A percentile compares a stretch with the other conserved stretches of the same genome.
Conservation (phyloP, 2,888 invertebrate genomes). For the Xylota segnis region DNA sequence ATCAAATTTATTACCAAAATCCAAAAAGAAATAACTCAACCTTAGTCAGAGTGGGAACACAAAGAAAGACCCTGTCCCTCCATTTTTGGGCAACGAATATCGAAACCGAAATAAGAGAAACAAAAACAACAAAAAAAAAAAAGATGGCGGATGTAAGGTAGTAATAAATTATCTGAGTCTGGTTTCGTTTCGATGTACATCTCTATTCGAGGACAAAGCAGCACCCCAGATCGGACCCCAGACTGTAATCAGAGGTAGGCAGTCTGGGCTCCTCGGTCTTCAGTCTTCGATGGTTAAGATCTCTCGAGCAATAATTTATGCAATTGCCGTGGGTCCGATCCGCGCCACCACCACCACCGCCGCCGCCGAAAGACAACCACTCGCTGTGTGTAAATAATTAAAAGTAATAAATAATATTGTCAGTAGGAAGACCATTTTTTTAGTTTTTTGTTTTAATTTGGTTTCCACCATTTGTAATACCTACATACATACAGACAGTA, state of each 20-base stretch:
- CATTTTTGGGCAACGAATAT: constrained; percentile 54
- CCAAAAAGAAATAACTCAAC: constrained; percentile 77
- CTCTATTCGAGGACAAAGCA: constrained; percentile 63
- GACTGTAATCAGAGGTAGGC: constrained; percentile 46
- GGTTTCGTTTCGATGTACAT: constrained; percentile 64
- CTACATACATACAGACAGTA: too few species aligned
- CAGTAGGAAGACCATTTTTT: constrained; percentile 58
- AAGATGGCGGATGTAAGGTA: constrained; percentile 71
- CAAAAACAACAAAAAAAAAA: too few species aligned
- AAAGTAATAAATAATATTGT: constrained; percentile 74
- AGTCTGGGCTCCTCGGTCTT: constrained; percentile 17
- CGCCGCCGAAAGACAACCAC: constrained; percentile 63
- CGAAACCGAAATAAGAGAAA: too few species aligned
- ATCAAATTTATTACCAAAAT: constrained; percentile 82
- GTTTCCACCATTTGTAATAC: constrained; percentile 55
- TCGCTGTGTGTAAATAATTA: constrained; percentile 76
- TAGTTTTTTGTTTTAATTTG: constrained; percentile 39
- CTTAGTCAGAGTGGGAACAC: constrained; percentile 67
- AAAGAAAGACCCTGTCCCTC: constrained; percentile 65
- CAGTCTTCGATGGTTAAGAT: constrained; percentile 58
- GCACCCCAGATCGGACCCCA: constrained; percentile 52
- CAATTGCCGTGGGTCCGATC: constrained; percentile 73
- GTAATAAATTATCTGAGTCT: constrained; percentile 70
- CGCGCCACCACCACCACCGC: constrained; percentile 51
- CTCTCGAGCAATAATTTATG: constrained; percentile 66